A percentile compares a stretch with the other conserved stretches of the same genome.
Evolutionary conservation across 1,140 invertebrate species (phyloP).

Genomic region (Drosophila melanica): DNA sequence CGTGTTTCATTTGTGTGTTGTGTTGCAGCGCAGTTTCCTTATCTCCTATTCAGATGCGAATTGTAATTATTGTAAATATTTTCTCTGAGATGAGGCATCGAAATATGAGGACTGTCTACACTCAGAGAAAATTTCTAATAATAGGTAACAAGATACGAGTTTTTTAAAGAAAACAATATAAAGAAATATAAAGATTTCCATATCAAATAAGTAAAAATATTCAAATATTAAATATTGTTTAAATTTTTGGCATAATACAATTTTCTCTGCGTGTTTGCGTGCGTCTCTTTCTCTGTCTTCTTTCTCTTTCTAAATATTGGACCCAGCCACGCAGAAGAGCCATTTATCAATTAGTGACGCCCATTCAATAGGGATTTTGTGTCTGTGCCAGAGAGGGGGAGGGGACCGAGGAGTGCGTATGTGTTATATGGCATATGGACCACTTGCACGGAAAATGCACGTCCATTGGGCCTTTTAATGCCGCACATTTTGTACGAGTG

Average conservation of each 20-base stretch:
- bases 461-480: conserved; percentile 74
- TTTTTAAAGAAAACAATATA: too few relatives aligned
- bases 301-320: conserved; percentile 29
- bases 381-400: background rate
- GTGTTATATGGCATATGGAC: conserved; percentile 43
- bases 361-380: conserved; percentile 62
- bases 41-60: conserved; percentile 26
- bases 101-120: too few relatives aligned
- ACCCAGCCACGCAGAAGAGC: conserved; percentile 59
- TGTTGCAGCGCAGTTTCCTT: conserved; percentile 34
- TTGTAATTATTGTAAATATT: conserved; percentile 40
- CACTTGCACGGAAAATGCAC: conserved; percentile 71
- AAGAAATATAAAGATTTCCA: too few relatives aligned
- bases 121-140: too few relatives aligned
- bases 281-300: background rate
- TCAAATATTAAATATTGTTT: too few relatives aligned
- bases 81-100: background rate
- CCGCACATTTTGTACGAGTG: conserved; percentile 7
- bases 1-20: conserved; percentile 23
- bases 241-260: too few relatives aligned
- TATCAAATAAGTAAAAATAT: too few relatives aligned
- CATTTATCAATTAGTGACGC: conserved; percentile 81
- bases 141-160: too few relatives aligned
- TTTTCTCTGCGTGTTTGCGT: background rate
- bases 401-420: background rate